Base-by-base conservation (phyloP, 2,113 vertebrate species). In the Oryzias melastigma region DNA sequence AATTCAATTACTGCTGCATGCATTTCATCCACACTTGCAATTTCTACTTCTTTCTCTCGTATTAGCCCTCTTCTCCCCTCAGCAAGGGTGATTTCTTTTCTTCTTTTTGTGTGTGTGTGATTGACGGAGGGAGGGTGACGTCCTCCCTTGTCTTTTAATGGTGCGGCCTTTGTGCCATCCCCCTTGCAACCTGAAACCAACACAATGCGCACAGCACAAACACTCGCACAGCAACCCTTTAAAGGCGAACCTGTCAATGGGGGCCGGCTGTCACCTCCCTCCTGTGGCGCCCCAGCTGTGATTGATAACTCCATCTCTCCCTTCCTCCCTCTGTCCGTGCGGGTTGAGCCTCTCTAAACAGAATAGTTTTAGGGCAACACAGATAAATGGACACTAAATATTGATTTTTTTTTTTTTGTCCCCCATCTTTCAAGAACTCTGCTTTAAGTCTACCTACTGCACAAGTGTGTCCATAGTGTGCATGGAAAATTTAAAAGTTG, bases 81-180 rank as follows among this genome's bases (percentile, higher is more conserved):
- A 44, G 48, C 58, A 43, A 67, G 61, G 48, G 64, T 45, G 14
- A 58, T 60, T 62, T 72, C 78, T 68, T 69, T 77, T 73, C 60
- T 74, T 24, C 54, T 52, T 65, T 66, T 71, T 73, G 55, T 48
- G 43, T 60, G 40, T 42, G 25, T 64, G 73, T 80, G 84, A 90
- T 86, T 88, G 86, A 90, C 85, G 69, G 78, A 79, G 75, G 69
- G 29, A 68, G 81, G 83, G 81, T 91, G 77, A 84, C 72, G 82
- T 80, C 73, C 70, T 79, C 81, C 81, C 88, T 91, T 90, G 90
- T 91, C 88, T 89, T 91, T 90, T 90, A 91, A 90, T 92, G 90
- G 88, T 67, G 82, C 68, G 75, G 78, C 86, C 89, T 91, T 90
- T 88, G 88, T 91, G 87, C 87, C 58, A n/a, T 71, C 74, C 74